phyloP scores from a whole-genome alignment of 2,888 invertebrate species.

The Disparrhopalites patrizii region DNA sequence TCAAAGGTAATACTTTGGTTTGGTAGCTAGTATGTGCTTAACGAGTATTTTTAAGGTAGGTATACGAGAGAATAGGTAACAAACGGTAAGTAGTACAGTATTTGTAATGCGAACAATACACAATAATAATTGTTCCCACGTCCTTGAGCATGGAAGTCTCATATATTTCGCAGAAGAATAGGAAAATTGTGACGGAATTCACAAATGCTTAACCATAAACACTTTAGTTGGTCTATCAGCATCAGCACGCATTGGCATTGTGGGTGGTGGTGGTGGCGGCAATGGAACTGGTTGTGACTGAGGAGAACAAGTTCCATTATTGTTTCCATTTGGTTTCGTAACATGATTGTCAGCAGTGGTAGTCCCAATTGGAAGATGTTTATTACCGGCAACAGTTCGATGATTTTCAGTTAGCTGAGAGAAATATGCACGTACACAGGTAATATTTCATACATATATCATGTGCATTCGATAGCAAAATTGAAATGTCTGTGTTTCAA shows the following conservation, averaged over 20 bases:
- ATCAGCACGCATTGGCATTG: neutral
- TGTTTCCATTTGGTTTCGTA: neutral
- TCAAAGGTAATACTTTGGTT: too few relatives aligned
- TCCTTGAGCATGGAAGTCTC: neutral
- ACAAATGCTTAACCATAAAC: slow-evolving; percentile 13
- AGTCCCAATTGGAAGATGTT: neutral
- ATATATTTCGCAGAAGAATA: neutral
- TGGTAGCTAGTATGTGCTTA: too few relatives aligned
- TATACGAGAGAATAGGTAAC: too few relatives aligned
- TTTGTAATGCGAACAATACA: too few relatives aligned
- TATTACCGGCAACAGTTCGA: neutral
- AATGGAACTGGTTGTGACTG: neutral
- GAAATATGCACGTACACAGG: neutral
- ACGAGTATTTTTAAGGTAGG: too few relatives aligned
- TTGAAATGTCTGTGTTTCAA: neutral
- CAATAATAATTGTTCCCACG: too few relatives aligned
- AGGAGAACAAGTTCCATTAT: neutral
- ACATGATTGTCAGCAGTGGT: neutral
- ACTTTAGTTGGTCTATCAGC: neutral
- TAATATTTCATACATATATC: neutral
- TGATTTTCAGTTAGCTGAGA: slow-evolving; percentile 4
- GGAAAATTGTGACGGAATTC: too few relatives aligned
- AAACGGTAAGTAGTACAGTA: too few relatives aligned
- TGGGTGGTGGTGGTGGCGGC: slow-evolving; percentile 29
- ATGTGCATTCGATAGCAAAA: neutral